Evolutionary conservation across 2,113 vertebrate genomes (phyloP).

Genomic region (Aldabrachelys gigantea): DNA sequence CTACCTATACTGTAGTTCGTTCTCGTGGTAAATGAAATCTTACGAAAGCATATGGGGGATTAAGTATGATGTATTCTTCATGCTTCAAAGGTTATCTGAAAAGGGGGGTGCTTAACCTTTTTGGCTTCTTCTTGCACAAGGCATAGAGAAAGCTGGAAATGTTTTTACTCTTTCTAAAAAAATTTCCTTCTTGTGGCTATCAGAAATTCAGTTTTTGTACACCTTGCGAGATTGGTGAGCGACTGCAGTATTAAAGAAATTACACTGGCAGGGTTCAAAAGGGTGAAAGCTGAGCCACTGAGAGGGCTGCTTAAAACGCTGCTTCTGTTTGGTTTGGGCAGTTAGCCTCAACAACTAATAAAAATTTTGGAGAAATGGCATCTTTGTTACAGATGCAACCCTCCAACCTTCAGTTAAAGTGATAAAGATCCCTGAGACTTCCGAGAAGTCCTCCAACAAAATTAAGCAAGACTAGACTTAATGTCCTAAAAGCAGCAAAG

Average conservation of each 20-base stretch:
- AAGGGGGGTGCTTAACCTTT: not conserved
- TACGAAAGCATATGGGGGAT: not conserved
- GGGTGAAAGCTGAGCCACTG: not conserved
- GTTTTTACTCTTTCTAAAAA: not conserved
- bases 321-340: not conserved
- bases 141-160: not conserved
- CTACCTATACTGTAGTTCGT: constrained; percentile 27
- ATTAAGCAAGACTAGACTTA: not conserved
- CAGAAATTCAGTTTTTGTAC: not conserved
- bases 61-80: not conserved
- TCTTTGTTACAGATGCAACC: not conserved
- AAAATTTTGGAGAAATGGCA: not conserved
- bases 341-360: not conserved
- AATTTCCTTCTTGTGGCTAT: not conserved
- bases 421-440: not conserved
- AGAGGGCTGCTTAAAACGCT: not conserved
- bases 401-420: not conserved
- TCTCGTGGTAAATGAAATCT: constrained; percentile 36
- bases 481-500: too few relatives aligned
- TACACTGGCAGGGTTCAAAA: not conserved
- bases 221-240: not conserved
- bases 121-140: not conserved
- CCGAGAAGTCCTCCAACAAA: not conserved
- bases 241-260: not conserved
- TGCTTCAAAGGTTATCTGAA: accelerated